Evolutionary conservation across 2,113 vertebrate genomes (phyloP), one percentile per base, ranked within the genome.

Genomic region (Callionymus lyra): DNA sequence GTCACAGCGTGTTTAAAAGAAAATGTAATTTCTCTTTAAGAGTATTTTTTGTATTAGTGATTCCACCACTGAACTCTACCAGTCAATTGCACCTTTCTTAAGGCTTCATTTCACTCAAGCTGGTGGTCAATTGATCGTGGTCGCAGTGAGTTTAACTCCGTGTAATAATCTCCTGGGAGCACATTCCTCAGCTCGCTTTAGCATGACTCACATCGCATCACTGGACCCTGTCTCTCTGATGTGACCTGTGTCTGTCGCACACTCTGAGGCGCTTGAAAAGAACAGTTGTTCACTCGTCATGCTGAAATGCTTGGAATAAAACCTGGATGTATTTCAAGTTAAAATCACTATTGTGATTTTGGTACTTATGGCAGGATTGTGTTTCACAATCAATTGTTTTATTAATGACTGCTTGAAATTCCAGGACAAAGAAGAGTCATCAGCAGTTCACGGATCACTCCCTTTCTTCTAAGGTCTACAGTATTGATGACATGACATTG

Each of bases 251-350:
- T 44, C 55, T 19, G 16, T 17, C 57, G 53, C 41, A 44, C 37
- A n/a, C 55, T 63, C 55, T 63, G 53, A 6, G 3, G 36, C 0
- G 3, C 51, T 49, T 21, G 46, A 53, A 44, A 17, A 34, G 50
- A 71, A 65, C 63, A 52, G 47, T 51, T 60, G 68, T 46, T 77
- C 44, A 44, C 37, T 48, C 46, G 60, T 56, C 65, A 52, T 44
- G 8, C 50, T 18, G 47, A 49, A 65, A 74, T n/a, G n/a, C n/a
- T 45, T 51, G 48, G 60, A 67, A 56, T 68, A 27, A 5, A 27
- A 27, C 21, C 21, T 27, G 21, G 21, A 27, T 27, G 21, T 8
- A 27, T 21, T n/a, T 13, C 43, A 19, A 33, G 55, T 68, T 53
- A 36, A 27, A 27, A 27, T 8, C 8, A 5, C 21, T 5, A 27